Base-by-base conservation (phyloP, 2,888 invertebrate species). In the Eilema griseolum region DNA sequence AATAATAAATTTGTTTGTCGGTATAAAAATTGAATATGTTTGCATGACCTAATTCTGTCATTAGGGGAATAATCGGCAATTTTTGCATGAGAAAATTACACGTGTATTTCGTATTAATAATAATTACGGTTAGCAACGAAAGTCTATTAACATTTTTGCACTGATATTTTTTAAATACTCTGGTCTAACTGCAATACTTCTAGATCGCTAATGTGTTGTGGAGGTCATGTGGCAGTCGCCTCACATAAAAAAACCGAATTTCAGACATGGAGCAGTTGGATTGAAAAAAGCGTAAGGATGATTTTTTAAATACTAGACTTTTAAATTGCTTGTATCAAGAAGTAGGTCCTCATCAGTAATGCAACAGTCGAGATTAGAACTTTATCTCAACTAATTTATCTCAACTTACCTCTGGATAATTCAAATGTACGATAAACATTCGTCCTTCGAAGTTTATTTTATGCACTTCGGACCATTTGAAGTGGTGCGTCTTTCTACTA, bases 401-500 rank as follows among this genome's bases (percentile, higher is more conserved):
- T 20, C 52, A n/a, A n/a, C 96, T 96, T 88, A 98, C 99, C 96
- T 99, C 99, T 70, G 98, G 98, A 88, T 98, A 98, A 86, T 98
- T 98, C 73, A 99, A 96, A 92, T 99, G 99, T 69, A 99, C 98
- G 81, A 99, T 99, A 89, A 99, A 99, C 98, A 99, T 99, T 94
- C 99, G 98, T 28, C 99, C 99, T 90, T 99, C 99, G 88, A 98
- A 99, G 91, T 99, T 99, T 82, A 99, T 98, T 93, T 99, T 99
- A 87, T 98, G 98, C 66, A 99, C 98, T 91, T 99, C 99, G 74
- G 97, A 97, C 99, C 99, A 99, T 87, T 98, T 98, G 95, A 99
- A 99, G 91, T 99, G 98, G 90, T 99, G 98, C 5, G 98, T 98
- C 90, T 99, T 98, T 84, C 98, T 96, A 84, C 98, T 98, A 62